phyloP scores from a whole-genome alignment of 2,797 vertebrate genomes.

The Pangasius krempfi region DNA sequence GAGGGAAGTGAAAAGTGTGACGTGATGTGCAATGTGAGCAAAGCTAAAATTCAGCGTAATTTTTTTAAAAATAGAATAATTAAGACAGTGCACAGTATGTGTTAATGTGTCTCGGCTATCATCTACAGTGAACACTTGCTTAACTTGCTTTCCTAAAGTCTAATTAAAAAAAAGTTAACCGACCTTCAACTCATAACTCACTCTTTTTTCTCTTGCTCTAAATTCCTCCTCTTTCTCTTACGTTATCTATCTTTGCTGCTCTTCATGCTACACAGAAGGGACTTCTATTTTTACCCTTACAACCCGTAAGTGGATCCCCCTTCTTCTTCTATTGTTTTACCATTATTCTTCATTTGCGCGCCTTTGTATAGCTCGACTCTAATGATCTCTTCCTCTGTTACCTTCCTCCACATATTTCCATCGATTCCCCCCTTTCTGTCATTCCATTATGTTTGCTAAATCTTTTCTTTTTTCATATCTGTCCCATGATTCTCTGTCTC shows the following conservation, averaged over 20 bases:
- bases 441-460: not conserved
- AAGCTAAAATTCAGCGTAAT: not conserved
- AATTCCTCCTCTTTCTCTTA: slow-evolving; percentile 23
- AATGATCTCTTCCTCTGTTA: slow-evolving; percentile 31
- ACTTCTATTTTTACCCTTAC: slow-evolving; percentile 94
- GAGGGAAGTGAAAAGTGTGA: not conserved
- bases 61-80: not conserved
- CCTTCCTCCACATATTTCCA: slow-evolving; percentile 51
- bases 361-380: slow-evolving; percentile 58
- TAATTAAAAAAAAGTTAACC: not conserved
- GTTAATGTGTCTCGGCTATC: not conserved
- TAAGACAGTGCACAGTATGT: not conserved
- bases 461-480: not conserved
- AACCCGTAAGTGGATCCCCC: slow-evolving; percentile 87
- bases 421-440: slow-evolving; percentile 15
- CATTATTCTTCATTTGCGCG: slow-evolving; percentile 56
- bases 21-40: no score
- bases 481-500: not conserved
- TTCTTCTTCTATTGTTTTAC: slow-evolving; percentile 1
- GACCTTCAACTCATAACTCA: not conserved
- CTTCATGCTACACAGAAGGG: slow-evolving; percentile 87
- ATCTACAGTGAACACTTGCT: not conserved
- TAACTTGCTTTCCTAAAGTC: not conserved
- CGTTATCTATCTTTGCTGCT: slow-evolving; percentile 60
- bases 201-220: not conserved